Conservation (phyloP, 2,113 vertebrate genomes). For the Campylorhamphus procurvoides region DNA sequence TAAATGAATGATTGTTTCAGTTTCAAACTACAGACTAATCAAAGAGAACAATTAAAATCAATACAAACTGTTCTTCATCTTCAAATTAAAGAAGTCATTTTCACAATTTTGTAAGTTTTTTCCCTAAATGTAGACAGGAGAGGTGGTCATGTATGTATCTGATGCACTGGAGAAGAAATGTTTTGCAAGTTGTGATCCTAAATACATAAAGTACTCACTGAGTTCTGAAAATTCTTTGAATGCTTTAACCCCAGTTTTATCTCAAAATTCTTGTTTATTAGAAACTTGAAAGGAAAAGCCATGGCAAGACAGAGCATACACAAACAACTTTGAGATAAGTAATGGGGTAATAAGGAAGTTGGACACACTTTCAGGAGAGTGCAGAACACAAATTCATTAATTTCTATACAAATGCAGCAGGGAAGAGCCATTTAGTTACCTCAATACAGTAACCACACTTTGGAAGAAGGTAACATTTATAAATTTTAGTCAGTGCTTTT, state of each 20-base stretch:
- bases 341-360: background rate
- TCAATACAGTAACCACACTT: background rate
- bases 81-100: background rate
- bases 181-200: background rate
- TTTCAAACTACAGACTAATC: background rate
- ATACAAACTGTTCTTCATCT: background rate
- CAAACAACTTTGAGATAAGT: background rate
- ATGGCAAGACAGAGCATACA: background rate
- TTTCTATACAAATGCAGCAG: background rate
- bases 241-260: slow-evolving; percentile 8
- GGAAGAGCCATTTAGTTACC: background rate
- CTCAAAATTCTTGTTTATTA: background rate
- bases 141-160: background rate
- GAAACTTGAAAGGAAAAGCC: slow-evolving; percentile 10
- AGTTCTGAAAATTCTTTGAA: slow-evolving; percentile 33
- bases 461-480: background rate
- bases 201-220: background rate
- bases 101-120: background rate
- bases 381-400: background rate
- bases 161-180: background rate
- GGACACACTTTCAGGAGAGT: background rate
- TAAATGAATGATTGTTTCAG: background rate
- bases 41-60: background rate
- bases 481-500: background rate
- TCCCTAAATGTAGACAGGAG: background rate